These are phyloP conservation scores for Amyelois transitella DNA, from an alignment of 1,140 invertebrate genomes.

Conservation along the genomic window DNA sequence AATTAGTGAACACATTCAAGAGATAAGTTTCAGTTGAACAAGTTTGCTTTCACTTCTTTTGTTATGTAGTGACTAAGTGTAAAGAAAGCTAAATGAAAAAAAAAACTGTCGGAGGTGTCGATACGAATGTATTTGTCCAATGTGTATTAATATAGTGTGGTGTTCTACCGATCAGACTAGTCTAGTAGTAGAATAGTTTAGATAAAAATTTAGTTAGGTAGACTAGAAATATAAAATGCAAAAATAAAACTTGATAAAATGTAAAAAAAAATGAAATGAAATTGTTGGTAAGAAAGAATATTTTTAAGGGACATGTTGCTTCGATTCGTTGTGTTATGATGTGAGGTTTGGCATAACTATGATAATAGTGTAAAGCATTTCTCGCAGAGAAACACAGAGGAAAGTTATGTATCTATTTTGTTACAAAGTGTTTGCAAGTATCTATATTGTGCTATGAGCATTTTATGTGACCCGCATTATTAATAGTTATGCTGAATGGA, in stretches of 20 bases:
- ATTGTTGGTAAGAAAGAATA: constrained; percentile 75
- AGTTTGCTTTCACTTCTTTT: constrained; percentile 73
- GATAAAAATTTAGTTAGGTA: constrained; percentile 73
- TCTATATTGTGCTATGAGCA: constrained; percentile 75
- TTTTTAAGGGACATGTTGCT: constrained; percentile 76
- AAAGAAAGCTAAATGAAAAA: constrained; percentile 66
- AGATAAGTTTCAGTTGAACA: constrained; percentile 69
- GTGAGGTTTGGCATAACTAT: constrained; percentile 75
- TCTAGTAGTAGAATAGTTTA: constrained; percentile 72
- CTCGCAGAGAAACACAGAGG: constrained; percentile 66
- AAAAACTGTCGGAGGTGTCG: constrained; percentile 61
- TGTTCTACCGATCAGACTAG: constrained; percentile 75
- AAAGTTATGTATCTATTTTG: constrained; percentile 76
- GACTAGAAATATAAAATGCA: constrained; percentile 70
- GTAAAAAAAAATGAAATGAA: constrained; percentile 74
- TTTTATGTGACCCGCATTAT: constrained; percentile 74
- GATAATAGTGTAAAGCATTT: constrained; percentile 69
- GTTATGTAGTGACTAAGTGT: constrained; percentile 72
- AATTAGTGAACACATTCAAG: constrained; percentile 61
- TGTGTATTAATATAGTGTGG: constrained; percentile 74
- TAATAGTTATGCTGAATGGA: constrained; percentile 75
- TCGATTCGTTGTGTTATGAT: constrained; percentile 73
- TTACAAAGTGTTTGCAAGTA: constrained; percentile 76
- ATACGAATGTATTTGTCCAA: constrained; percentile 74
- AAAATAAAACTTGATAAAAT: constrained; percentile 70